Base-by-base conservation (phyloP, 2,888 invertebrate species). In the Pachliopta kotzebuea region DNA sequence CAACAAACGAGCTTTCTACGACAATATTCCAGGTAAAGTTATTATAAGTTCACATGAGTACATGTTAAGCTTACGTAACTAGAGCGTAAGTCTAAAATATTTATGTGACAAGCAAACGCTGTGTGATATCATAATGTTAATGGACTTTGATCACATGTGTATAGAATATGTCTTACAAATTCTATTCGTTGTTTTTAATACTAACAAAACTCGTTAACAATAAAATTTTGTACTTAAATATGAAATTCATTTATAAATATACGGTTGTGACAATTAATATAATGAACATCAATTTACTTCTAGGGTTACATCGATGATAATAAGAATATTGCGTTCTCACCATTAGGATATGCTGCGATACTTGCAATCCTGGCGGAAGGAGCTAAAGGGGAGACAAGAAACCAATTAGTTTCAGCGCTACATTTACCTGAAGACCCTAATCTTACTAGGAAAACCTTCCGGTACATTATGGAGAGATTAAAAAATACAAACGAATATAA, bases 331-430 rank as follows among this genome's bases (percentile, higher is more conserved):
- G 94, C 94, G 2, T 93, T 94, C 69, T 94, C 94, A 0, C 95
- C 95, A 0, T 81, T 95, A 52, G 94, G 94, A 0, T 93, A 94
- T 68, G 92, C 94, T 1, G 90, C 93, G 0, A 93, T 94, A 60
- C 80, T 95, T 50, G 94, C 94, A 0, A 93, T 94, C 57, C 77
- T 94, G 21, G 93, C 94, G 0, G 94, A 95, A 83, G 95, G 94
- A 17, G 92, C 94, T 0, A 82, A 82, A 23, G 94, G 94, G 0
- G 92, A 93, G 67, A 94, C 94, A 0, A 92, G 92, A 68, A 85
- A 91, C 37, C 94, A 95, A 73, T 86, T 95, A 21, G 83, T 86
- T 2, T 80, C 91, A 61, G 92, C 93, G 1, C 83, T 94, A 7
- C 93, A 93, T 56, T 82, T 93, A 23, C 94, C 94, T 14, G 80